Conservation (phyloP, 2,888 invertebrate genomes). For the Amphipoea lucens region DNA sequence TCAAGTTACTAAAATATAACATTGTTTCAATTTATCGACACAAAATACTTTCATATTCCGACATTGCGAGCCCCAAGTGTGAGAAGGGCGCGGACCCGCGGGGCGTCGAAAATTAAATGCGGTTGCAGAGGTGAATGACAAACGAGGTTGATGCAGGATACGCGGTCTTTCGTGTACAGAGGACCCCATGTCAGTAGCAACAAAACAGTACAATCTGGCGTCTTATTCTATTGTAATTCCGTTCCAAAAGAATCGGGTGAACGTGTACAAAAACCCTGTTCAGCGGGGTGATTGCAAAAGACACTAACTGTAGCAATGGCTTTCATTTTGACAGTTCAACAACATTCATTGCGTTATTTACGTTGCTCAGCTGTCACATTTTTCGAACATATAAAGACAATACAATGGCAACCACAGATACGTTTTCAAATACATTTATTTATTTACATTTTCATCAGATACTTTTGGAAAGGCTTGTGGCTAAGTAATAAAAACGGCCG, state of each 20-base stretch:
- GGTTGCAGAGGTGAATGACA: slow-evolving; percentile 76
- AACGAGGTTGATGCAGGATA: slow-evolving; percentile 73
- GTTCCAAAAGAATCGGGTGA: background rate
- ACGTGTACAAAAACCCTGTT: no score
- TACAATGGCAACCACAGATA: background rate
- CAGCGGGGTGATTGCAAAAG: no score
- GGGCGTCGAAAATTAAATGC: slow-evolving; percentile 75
- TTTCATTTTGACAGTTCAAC: no score
- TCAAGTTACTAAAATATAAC: slow-evolving; percentile 50
- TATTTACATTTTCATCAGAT: background rate
- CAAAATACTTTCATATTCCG: slow-evolving; percentile 64
- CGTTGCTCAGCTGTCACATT: no score
- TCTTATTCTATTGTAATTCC: background rate
- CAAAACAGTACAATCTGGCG: background rate
- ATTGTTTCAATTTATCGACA: slow-evolving; percentile 63
- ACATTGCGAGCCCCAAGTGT: slow-evolving; percentile 59
- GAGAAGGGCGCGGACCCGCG: slow-evolving; percentile 66
- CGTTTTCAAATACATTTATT: background rate
- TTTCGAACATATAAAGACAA: no score
- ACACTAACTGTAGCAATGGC: no score
- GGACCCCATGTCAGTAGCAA: background rate
- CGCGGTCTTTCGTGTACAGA: slow-evolving; percentile 42
- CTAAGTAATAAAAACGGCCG: no score
- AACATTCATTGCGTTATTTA: no score
- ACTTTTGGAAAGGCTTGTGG: background rate